Conservation (phyloP, 2,888 invertebrate genomes). For the Tupiocoris notatus region DNA sequence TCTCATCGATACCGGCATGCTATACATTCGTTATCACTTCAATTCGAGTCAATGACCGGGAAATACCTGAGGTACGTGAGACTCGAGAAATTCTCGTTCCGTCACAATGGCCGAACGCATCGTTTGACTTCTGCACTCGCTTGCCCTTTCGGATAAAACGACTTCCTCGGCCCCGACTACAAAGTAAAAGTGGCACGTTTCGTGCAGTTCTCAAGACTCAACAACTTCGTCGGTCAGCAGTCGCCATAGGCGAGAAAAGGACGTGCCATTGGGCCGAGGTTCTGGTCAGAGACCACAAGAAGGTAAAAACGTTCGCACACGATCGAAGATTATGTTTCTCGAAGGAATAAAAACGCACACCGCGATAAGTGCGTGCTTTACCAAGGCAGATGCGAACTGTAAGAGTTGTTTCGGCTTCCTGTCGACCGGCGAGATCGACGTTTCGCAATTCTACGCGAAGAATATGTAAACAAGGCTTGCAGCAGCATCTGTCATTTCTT, state of each 20-base stretch:
- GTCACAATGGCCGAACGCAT: background rate
- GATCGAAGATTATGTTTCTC: background rate
- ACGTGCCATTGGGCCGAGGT: background rate
- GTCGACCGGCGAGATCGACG: too few relatives aligned
- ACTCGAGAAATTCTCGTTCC: background rate
- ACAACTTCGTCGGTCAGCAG: background rate
- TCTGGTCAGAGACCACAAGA: background rate
- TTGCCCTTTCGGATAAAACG: background rate
- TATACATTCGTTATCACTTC: background rate
- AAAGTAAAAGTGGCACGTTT: background rate
- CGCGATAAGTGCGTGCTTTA: too few relatives aligned
- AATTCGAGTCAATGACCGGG: background rate
- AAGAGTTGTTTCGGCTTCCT: too few relatives aligned
- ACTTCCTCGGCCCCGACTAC: background rate
- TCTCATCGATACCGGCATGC: too few relatives aligned
- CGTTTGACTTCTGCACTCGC: background rate
- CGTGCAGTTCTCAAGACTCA: background rate
- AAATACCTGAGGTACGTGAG: background rate
- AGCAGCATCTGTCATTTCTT: too few relatives aligned
- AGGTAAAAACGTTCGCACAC: background rate
- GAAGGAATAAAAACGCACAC: background rate
- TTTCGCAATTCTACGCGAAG: too few relatives aligned
- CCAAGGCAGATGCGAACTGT: too few relatives aligned
- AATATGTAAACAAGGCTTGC: too few relatives aligned
- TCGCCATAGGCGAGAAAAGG: background rate